Conservation (phyloP, 2,113 vertebrate species). For the Thunnus thynnus region DNA sequence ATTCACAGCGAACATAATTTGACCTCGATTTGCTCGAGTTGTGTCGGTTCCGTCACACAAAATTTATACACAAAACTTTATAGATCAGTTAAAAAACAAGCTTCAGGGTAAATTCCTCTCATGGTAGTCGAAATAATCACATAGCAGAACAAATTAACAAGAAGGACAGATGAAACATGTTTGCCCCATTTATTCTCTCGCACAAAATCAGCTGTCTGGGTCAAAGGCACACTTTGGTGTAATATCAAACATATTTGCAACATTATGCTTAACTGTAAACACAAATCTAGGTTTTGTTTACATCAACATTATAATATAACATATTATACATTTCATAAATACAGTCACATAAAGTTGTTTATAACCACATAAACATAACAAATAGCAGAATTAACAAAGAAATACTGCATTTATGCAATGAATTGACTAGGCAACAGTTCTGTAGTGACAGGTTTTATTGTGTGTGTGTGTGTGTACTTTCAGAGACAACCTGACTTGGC, state of each 20-base stretch:
- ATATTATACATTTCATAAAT: conserved; percentile 64
- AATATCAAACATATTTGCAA: conserved; percentile 41
- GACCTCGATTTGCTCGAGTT: not conserved
- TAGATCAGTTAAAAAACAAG: conserved; percentile 1
- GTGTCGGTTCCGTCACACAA: not conserved
- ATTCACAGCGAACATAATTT: not conserved
- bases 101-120: conserved; percentile 1
- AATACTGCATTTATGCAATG: conserved; percentile 31
- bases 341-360: conserved; percentile 37
- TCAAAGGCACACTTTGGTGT: conserved; percentile 35
- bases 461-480: not conserved
- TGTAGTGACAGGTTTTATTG: conserved; percentile 27
- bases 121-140: conserved; percentile 1
- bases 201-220: conserved; percentile 46
- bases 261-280: conserved; percentile 36
- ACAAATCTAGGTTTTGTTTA: conserved; percentile 26
- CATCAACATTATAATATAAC: conserved; percentile 33
- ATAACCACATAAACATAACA: conserved; percentile 40
- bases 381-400: conserved; percentile 31
- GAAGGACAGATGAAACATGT: conserved; percentile 16
- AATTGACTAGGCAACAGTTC: conserved; percentile 28
- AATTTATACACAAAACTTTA: conserved; percentile 3
- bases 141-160: not conserved
- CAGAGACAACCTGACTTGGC: conserved; percentile 33
- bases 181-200: conserved; percentile 66